These are phyloP conservation scores for Urophycis tenuis DNA, from an alignment of 2,797 vertebrate species.

Conservation along the genomic window DNA sequence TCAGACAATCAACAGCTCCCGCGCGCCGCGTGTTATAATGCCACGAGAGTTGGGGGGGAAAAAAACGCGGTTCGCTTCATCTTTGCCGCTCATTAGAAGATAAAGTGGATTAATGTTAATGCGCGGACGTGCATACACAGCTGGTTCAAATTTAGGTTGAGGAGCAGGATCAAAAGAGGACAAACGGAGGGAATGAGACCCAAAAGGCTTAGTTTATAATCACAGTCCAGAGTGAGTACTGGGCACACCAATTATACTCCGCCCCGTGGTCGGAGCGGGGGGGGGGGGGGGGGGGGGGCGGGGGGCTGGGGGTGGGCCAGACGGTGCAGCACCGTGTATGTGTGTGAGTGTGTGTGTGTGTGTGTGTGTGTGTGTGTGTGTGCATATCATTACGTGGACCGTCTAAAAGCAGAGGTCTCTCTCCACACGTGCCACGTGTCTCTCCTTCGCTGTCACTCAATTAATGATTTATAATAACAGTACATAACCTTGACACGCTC, in stretches of 20 bases:
- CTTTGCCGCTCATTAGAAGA: constrained; percentile 43
- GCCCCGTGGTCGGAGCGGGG: constrained; percentile 5
- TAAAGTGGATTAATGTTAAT: constrained; percentile 38
- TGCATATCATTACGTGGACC: constrained; percentile 14
- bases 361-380: constrained; percentile 15
- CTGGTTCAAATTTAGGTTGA: constrained; percentile 29
- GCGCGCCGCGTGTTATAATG: constrained; percentile 26
- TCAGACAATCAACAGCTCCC: constrained; percentile 61
- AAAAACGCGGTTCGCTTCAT: constrained; percentile 33
- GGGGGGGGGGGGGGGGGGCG: no score
- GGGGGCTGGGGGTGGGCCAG: no score
- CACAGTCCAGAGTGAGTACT: constrained; percentile 23
- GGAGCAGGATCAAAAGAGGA: constrained; percentile 20
- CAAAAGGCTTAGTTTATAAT: constrained; percentile 13
- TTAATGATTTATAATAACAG: constrained; percentile 63
- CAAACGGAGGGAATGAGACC: constrained; percentile 16
- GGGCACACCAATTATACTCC: constrained; percentile 11
- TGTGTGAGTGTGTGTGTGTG: constrained; percentile 15
- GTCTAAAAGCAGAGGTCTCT: constrained; percentile 11
- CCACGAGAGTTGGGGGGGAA: constrained; percentile 38
- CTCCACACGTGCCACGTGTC: constrained; percentile 21
- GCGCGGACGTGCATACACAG: constrained; percentile 32
- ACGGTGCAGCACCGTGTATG: no score
- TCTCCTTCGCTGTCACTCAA: constrained; percentile 42
- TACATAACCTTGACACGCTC: constrained; percentile 60